A percentile compares a stretch with the other conserved stretches of the same genome.
Conservation (phyloP, 1,140 invertebrate genomes). For the Adelges cooleyi region DNA sequence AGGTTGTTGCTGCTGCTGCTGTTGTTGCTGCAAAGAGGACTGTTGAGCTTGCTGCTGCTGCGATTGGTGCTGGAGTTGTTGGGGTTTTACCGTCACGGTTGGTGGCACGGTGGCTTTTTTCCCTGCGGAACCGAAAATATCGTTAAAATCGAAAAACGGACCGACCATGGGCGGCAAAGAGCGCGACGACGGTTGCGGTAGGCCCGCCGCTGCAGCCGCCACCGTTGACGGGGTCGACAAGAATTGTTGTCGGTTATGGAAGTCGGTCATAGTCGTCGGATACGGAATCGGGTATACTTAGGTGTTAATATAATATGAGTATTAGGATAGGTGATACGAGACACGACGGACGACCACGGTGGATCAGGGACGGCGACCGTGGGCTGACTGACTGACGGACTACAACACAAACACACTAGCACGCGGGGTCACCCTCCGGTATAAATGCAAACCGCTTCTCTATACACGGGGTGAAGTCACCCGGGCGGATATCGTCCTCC, state of each 20-base stretch:
- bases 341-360: not conserved
- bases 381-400: not conserved
- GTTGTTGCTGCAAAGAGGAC: not conserved
- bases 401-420: not conserved
- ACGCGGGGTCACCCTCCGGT: not conserved
- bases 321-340: too few species aligned
- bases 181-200: not conserved
- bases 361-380: not conserved
- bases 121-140: constrained; percentile 13
- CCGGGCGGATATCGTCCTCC: not conserved
- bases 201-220: not conserved
- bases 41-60: not conserved
- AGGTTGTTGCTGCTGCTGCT: constrained; percentile 37
- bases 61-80: not conserved
- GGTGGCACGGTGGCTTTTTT: not conserved
- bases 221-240: not conserved
- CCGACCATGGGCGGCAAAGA: not conserved
- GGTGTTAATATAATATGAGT: too few species aligned
- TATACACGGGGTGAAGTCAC: not conserved
- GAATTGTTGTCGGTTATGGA: not conserved
- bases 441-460: not conserved
- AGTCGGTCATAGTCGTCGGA: constrained; percentile 10
- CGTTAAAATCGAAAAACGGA: constrained; percentile 24
- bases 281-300: too few species aligned
- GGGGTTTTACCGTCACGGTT: not conserved